Base-by-base conservation (phyloP, 2,888 invertebrate genomes). In the Linnaemya tessellans region DNA sequence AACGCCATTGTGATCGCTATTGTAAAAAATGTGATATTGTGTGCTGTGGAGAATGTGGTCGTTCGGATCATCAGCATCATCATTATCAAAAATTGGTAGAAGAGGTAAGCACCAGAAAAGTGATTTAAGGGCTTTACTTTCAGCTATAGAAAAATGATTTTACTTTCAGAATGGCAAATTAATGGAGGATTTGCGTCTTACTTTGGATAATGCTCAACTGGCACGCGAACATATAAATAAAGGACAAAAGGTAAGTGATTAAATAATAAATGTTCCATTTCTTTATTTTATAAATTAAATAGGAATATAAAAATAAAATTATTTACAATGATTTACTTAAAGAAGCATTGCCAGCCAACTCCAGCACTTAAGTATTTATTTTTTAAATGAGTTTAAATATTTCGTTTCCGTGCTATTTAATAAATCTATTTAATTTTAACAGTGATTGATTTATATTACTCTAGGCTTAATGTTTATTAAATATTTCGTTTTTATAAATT, bases 191-290 rank as follows among this genome's bases (percentile, higher is more conserved):
- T 80, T 90, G 11, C 38, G 80, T 9, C 80, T 84, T 49, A 80
- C 90, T 49, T 60, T 90, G 67, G 89, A 90, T 60, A 87, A 88
- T 38, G 84, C 89, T 15, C 88, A 89, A 56, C 67, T 74, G 49
- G 89, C 89, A 1, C 87, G 88, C 1, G 89, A 90, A n/a, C 79
- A 78, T 22, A 75, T 89, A 62, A 84, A 80, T 41, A 89, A 89
- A 65, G 87, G 89, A 22, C 89, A 89, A 88, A 89, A 90, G 90
- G 90, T 90, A 87, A 86, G 90, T 77, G 0, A 18, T 41, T 60
- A 43, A 54, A 15, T 15, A 30, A 70, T 38, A 35, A 41, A 5
- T 56, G 64, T 49, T 20, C 18, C 41, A 25, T 62, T 70, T 54
- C 38, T 67, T 71, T 71, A 51, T 71, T 67, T 51, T 51, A 51